These are phyloP conservation scores for Lates japonicus DNA, from an alignment of 2,797 vertebrate species.

Conservation along the genomic window DNA sequence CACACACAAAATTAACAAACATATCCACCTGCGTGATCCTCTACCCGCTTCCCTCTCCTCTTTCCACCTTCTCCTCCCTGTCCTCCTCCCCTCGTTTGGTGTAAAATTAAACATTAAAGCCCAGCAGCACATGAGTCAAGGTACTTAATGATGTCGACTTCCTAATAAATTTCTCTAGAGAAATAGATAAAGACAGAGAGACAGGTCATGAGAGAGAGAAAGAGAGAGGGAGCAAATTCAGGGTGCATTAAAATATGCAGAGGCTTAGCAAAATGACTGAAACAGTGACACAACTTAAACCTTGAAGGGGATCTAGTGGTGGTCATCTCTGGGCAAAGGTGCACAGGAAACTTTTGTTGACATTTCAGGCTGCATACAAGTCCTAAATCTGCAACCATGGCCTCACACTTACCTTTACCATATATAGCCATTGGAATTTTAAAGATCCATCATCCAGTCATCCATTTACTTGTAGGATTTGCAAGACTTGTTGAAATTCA, in stretches of 20 bases:
- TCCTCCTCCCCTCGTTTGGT: constrained; percentile 59
- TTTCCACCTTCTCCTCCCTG: constrained; percentile 1
- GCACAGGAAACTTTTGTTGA: background rate
- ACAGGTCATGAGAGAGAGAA: constrained; percentile 5
- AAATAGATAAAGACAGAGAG: constrained; percentile 42
- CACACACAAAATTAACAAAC: constrained; percentile 47
- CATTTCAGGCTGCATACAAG: background rate
- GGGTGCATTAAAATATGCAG: constrained; percentile 13
- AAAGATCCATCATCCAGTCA: background rate
- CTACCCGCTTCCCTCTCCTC: constrained; percentile 1
- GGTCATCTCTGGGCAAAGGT: background rate
- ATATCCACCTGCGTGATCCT: constrained; percentile 50
- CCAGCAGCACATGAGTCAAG: constrained; percentile 61
- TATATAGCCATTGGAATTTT: background rate
- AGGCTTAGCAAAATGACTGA: background rate
- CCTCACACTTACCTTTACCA: background rate
- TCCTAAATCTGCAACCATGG: background rate
- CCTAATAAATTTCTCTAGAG: constrained; percentile 61
- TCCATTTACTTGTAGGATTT: too few relatives aligned
- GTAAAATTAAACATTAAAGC: constrained; percentile 74
- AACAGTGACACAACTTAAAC: background rate
- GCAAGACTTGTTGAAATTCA: background rate
- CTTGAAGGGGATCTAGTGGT: background rate
- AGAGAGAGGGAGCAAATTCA: constrained; percentile 5
- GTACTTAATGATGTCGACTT: constrained; percentile 68